Evolutionary conservation across 2,888 invertebrate species (phyloP), one percentile per base, ranked within the genome.

Genomic region (Odontothrips loti): DNA sequence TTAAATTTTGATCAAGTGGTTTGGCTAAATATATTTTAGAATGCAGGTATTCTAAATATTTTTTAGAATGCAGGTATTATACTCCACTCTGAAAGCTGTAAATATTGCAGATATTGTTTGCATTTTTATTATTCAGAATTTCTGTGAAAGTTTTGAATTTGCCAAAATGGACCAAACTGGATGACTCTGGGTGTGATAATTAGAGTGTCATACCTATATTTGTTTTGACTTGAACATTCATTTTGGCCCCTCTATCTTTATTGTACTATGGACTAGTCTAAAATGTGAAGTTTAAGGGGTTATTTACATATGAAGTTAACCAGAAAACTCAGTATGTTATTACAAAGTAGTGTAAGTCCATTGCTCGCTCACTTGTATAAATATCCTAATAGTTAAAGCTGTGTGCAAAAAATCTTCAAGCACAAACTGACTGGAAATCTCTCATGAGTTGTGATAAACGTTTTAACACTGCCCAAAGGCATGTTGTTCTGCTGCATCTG

Each of bases 101-200:
- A n/a, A 82, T 34, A 27, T 82, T 82, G 75, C 17, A 34, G 63
- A 34, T 78, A n/a, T 58, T 81, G 29, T 68, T 82, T 12, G 68
- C 79, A 29, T 79, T 79, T 80, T 47, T 79, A 79, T 12, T 82
- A n/a, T 80, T 79, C 34, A 10, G n/a, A 17, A 1, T 68, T 23
- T 68, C 27, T 23, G 4, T 11, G 68, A 68, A 17, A 51, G 20
- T 23, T 23, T 23, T 75, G 68, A 75, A 75, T 43, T 75, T 27
- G 68, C 68, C 23, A 27, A 27, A 75, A 27, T 75, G 68, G 68
- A 75, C 68, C 68, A 75, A 75, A 75, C 27, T 27, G 68, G 68
- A 23, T 75, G 27, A 27, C 68, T 75, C 68, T 23, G 68, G 68
- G 68, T 27, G 23, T 75, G 27, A 43, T 43, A 27, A 75, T 75